Base-by-base conservation (phyloP, 2,113 vertebrate genomes). In the Hemiprocne comata region DNA sequence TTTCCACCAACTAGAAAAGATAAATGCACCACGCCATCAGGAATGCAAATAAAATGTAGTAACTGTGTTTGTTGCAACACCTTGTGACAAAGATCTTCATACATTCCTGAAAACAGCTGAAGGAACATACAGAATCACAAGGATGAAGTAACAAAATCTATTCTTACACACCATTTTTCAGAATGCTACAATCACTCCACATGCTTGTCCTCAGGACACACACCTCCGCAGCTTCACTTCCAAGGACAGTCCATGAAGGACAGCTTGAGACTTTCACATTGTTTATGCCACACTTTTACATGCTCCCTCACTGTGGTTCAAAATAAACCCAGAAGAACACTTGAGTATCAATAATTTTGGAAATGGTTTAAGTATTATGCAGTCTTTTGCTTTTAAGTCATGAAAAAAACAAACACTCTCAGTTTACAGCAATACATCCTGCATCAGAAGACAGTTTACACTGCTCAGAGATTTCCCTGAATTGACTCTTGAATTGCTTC, bases 41-140 rank as follows among this genome's bases (percentile, higher is more conserved):
- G 94, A 96, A 97, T 89, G 87, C 78, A 93, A 94, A 82, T 71
- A 69, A 48, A 85, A 13, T 78, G 26, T 82, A 92, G 31, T 46
- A 92, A 92, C 26, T 65, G 23, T 38, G 42, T 67, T 24, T 60
- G 21, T 24, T 81, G 58, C 66, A 90, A 79, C 20, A 83, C 25
- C 48, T 55, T 86, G 12, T 29, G 24, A 85, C 55, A 87, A 94
- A 58, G 21, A 66, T 36, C 67, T 71, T 57, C 7, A 19, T 13
- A 46, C 1, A 4, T 31, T 86, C 74, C 75, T 40, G 65, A 84
- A 89, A 87, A 64, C 15, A 57, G 36, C 58, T 57, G 76, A 64
- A 87, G 87, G 61, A 92, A 78, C 1, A 13, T 40, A 17, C 81
- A 83, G 69, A 94, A 87, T 84, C 64, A 62, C 38, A 74, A 67